Evolutionary conservation across 1,140 invertebrate species (phyloP).

Genomic region (Heliconius himera): DNA sequence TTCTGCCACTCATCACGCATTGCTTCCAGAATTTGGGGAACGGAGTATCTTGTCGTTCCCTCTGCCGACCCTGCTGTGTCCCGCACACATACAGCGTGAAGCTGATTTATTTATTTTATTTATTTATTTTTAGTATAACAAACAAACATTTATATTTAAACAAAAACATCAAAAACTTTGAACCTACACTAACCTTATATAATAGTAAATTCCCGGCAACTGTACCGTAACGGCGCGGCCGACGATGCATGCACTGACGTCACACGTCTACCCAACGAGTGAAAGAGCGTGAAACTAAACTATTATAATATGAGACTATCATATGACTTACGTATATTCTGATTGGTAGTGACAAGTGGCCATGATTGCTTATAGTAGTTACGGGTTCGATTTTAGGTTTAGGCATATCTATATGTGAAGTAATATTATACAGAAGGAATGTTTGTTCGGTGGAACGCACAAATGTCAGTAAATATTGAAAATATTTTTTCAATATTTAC

Average conservation of each 20-base stretch:
- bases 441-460: too few relatives aligned
- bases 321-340: background rate
- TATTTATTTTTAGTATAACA: too few relatives aligned
- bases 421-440: too few relatives aligned
- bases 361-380: background rate
- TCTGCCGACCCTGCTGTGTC: too few relatives aligned
- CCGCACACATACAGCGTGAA: too few relatives aligned
- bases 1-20: too few relatives aligned
- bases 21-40: too few relatives aligned
- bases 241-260: background rate
- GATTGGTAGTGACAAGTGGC: background rate
- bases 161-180: background rate
- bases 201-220: background rate
- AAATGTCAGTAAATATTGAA: too few relatives aligned
- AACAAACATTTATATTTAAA: background rate
- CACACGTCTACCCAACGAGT: background rate
- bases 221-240: background rate
- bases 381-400: background rate
- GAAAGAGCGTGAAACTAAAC: conserved; percentile 7
- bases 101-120: too few relatives aligned
- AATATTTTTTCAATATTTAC: too few relatives aligned
- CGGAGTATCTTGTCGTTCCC: too few relatives aligned
- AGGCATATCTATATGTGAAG: background rate
- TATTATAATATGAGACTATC: conserved; percentile 6
- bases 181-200: background rate